These are phyloP conservation scores for Rhamphomyia laevipes DNA, from an alignment of 2,888 invertebrate genomes.

Conservation along the genomic window DNA sequence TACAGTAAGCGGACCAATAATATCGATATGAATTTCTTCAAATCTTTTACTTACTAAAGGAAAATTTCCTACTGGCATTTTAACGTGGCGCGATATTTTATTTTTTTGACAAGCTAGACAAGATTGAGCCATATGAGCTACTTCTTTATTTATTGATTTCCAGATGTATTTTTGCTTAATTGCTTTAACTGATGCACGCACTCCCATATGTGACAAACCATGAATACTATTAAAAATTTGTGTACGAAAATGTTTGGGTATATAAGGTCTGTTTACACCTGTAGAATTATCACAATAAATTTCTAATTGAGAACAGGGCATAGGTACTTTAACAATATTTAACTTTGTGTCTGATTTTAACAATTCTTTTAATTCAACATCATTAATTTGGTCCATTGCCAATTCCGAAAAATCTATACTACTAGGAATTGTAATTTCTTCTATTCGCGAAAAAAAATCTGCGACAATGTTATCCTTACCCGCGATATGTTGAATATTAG, in stretches of 20 bases:
- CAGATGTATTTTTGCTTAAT: conserved; percentile 4
- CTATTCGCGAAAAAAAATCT: background rate
- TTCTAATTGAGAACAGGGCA: background rate
- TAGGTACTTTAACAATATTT: conserved; percentile 1
- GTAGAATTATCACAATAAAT: background rate
- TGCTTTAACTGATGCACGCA: conserved; percentile 1
- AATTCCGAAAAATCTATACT: conserved; percentile 1
- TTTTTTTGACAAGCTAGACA: background rate
- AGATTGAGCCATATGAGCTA: background rate
- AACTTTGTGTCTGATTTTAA: background rate
- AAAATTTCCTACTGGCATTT: conserved; percentile 3
- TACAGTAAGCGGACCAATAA: background rate
- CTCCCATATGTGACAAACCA: conserved; percentile 6
- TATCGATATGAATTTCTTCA: background rate
- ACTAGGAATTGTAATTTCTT: background rate
- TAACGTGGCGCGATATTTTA: background rate
- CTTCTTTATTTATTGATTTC: conserved; percentile 4
- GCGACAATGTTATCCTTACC: background rate
- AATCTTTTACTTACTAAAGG: background rate
- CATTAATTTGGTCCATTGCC: background rate
- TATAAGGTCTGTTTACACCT: background rate
- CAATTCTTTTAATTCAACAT: conserved; percentile 3
- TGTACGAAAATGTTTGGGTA: conserved; percentile 4
- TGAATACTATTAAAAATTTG: conserved; percentile 7
- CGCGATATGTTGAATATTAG: conserved; percentile 2